Base-by-base conservation (phyloP, 2,797 vertebrate genomes). In the Enteromius paludinosus region DNA sequence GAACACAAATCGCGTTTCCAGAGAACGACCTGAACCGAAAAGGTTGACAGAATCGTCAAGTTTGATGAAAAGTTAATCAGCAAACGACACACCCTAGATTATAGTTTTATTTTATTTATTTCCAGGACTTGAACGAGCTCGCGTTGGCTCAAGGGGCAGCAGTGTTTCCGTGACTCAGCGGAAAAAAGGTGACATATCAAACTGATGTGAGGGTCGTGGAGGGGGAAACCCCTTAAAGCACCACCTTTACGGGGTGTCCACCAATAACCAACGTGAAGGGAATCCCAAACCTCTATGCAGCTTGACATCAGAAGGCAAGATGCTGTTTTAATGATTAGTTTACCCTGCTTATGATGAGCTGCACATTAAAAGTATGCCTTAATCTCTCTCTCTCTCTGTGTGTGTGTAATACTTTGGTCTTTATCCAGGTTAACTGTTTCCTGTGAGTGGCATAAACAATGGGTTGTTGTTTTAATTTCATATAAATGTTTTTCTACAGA, bases 251-350 rank as follows among this genome's bases (percentile, higher is more conserved):
- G 28, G 69, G 56, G 41, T 45, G 68, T 52, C 11, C 4, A 30
- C 52, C 8, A 17, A 38, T 69, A 78, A 4, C 43, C 11, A 35
- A 61, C 47, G 30, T 74, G 56, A 83, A 89, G 86, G 94, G 92
- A 94, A 94, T 93, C 93, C 94, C 90, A 77, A 85, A 45, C 41
- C 25, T 23, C 85, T 92, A 89, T 90, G 91, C 88, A 91, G 86
- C 69, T 87, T 94, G 92, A 94, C 89, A 86, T 87, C 79, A 73
- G 43, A 54, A 43, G 38, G 82, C 85, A 69, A 89, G 88, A 91
- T 92, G 83, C 28, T 83, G 33, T 83, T 33, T 70, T 71, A 43
- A 72, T 90, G 90, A 92, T 92, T 62, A 87, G 10, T 56, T 62
- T 85, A 18, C 33, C 56, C 56, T 38, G 45, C 23, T 41, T 38